phyloP scores from a whole-genome alignment of 2,113 vertebrate genomes.

The Sinocyclocheilus grahami region DNA sequence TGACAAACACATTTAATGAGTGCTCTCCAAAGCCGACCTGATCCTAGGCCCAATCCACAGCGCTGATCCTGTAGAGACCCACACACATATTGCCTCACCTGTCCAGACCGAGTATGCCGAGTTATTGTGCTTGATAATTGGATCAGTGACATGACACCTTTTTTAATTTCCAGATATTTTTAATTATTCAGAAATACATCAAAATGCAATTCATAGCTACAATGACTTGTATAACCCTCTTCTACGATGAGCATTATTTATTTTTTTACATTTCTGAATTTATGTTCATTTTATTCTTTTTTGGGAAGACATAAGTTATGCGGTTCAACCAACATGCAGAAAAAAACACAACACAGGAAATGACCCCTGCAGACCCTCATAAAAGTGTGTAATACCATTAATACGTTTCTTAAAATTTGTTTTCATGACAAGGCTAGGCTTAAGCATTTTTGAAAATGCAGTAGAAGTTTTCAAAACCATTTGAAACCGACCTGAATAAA shows the following conservation, averaged over 20 bases:
- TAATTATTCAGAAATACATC: not conserved
- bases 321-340: not conserved
- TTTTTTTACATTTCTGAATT: not conserved
- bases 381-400: no score
- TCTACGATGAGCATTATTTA: not conserved
- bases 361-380: no score
- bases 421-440: no score
- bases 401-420: no score
- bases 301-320: not conserved
- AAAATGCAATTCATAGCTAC: not conserved
- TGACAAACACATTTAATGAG: constrained; percentile 70
- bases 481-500: no score
- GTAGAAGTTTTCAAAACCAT: no score
- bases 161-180: not conserved
- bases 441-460: no score
- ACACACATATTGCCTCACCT: not conserved
- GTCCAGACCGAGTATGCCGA: not conserved
- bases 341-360: not conserved
- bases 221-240: not conserved
- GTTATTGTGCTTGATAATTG: constrained; percentile 18
- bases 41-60: constrained; percentile 64
- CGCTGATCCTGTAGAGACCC: not conserved
- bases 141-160: not conserved
- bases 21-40: constrained; percentile 74
- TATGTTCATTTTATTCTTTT: not conserved